Percentiles rank a stretch among this genome's conserved stretches.
phyloP scores from a whole-genome alignment of 2,888 invertebrate genomes.

The Pseudolycoriella hygida region DNA sequence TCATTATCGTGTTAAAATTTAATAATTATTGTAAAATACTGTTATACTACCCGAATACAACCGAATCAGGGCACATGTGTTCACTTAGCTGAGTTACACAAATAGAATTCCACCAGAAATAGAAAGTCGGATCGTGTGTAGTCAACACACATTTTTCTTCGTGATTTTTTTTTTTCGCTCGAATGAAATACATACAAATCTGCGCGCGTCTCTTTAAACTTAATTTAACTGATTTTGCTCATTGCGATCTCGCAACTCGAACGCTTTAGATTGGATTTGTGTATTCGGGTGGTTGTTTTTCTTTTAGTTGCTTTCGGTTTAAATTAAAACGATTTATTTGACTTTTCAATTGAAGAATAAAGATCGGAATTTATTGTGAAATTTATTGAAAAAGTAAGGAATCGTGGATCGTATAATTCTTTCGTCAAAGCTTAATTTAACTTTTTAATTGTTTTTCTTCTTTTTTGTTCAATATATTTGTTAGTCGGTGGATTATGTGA shows the following conservation, averaged over 20 bases:
- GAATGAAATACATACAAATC: constrained; percentile 1
- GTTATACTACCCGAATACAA: constrained; percentile 1
- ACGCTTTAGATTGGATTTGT: constrained; percentile 19
- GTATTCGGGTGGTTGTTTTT: constrained; percentile 2
- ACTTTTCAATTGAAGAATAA: constrained; percentile 2
- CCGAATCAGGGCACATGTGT: constrained; percentile 5
- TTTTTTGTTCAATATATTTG: too few species aligned
- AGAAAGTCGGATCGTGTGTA: constrained; percentile 12
- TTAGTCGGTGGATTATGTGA: too few species aligned
- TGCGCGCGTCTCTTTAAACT: constrained; percentile 5
- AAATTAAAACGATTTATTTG: background rate
- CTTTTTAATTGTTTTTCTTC: too few species aligned
- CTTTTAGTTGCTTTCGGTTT: background rate
- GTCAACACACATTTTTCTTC: background rate
- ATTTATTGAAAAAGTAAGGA: too few species aligned
- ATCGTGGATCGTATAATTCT: too few species aligned
- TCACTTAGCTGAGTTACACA: constrained; percentile 12
- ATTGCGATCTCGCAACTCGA: constrained; percentile 29
- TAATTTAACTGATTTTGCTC: constrained; percentile 12
- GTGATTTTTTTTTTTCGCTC: background rate
- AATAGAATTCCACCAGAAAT: constrained; percentile 14
- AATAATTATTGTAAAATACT: too few species aligned
- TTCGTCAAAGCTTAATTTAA: too few species aligned
- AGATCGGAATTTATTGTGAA: too few species aligned
- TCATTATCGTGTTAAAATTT: too few species aligned